Conservation (phyloP, 1,140 invertebrate species). For the Phthorimaea operculella region DNA sequence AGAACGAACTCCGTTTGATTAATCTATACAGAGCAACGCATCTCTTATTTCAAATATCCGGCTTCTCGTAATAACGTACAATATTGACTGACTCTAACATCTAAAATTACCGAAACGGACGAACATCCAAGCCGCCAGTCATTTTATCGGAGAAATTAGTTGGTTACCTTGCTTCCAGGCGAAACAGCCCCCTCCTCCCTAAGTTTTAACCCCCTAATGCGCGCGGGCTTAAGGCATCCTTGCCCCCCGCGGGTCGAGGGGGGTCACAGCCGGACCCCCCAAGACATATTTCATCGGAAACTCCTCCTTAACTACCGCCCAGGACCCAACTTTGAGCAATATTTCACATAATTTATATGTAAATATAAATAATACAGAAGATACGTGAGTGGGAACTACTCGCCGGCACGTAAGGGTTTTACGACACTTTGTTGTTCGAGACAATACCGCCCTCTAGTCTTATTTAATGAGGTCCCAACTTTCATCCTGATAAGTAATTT, state of each 20-base stretch:
- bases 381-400: conserved; percentile 33
- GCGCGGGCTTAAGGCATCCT: conserved; percentile 52
- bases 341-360: conserved; percentile 58
- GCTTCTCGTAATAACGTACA: too few relatives aligned
- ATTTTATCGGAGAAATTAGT: conserved; percentile 1
- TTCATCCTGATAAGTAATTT: too few relatives aligned
- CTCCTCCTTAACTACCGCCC: conserved; percentile 52
- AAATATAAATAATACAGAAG: conserved; percentile 60
- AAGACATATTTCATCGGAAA: conserved; percentile 65
- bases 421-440: not conserved
- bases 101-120: not conserved
- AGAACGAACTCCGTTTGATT: too few relatives aligned
- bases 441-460: not conserved
- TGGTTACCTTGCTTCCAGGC: not conserved
- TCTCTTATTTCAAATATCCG: too few relatives aligned
- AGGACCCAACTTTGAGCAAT: conserved; percentile 46
- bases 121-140: not conserved
- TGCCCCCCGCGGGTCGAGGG: conserved; percentile 17
- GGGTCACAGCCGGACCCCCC: conserved; percentile 19
- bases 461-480: not conserved
- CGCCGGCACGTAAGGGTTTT: conserved; percentile 2
- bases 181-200: not conserved
- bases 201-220: conserved; percentile 20
- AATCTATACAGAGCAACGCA: too few relatives aligned
- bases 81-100: too few relatives aligned